These are phyloP conservation scores for Butorides virescens DNA, from an alignment of 2,113 vertebrate genomes.

Conservation along the genomic window DNA sequence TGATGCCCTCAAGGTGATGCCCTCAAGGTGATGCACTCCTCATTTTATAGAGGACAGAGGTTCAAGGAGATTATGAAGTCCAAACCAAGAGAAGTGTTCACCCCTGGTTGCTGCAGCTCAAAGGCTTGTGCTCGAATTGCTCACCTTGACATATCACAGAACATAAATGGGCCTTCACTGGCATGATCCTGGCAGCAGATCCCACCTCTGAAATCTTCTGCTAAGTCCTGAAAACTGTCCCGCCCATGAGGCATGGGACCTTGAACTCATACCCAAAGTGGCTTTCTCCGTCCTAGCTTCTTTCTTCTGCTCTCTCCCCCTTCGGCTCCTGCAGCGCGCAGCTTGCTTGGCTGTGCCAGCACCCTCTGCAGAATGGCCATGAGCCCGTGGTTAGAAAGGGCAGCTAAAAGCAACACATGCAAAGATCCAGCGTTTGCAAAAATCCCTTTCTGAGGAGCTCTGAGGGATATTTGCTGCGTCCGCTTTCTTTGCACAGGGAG, in stretches of 20 bases:
- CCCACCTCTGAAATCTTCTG: neutral
- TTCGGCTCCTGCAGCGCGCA: fast-evolving
- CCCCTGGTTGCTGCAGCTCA: neutral
- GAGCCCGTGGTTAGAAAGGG: neutral
- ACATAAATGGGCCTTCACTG: neutral
- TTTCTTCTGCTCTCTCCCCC: neutral
- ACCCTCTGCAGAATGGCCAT: neutral
- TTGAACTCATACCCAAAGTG: neutral
- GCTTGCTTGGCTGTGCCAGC: neutral
- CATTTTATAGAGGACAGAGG: neutral
- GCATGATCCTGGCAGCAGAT: neutral
- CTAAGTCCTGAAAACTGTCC: neutral
- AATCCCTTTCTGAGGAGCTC: neutral
- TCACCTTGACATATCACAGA: fast-evolving
- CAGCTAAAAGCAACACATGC: neutral
- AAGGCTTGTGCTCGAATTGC: neutral
- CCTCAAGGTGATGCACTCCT: neutral
- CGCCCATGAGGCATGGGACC: neutral
- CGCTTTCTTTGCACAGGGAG: neutral
- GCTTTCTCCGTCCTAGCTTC: neutral
- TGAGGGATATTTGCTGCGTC: neutral
- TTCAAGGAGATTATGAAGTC: neutral
- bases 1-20: neutral
- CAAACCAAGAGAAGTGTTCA: neutral
- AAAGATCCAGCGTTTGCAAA: neutral